Evolutionary conservation across 1,140 invertebrate species (phyloP), one percentile per base, ranked within the genome.

Genomic region (Ceratina australensis): DNA sequence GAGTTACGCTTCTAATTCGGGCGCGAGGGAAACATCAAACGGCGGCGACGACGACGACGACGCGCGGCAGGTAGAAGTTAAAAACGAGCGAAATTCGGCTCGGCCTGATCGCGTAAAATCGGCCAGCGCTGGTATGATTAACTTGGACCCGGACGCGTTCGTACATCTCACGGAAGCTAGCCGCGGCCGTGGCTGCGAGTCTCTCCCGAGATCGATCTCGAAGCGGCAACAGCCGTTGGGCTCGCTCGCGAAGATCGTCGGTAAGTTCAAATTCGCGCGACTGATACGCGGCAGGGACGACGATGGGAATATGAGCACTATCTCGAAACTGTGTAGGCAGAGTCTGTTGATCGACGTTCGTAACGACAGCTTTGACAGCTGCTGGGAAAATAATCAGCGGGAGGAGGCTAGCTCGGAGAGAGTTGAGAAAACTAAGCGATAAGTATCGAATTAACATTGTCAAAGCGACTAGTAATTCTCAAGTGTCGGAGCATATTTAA

Each of bases 41-140:
- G 13, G 22, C 3, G 2, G 3, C 12, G 13, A 3, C 0, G n/a
- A n/a, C n/a, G n/a, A n/a, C n/a, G n/a, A n/a, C n/a, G 8, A 49
- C 4, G 24, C 18, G 2, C 3, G 26, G 8, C n/a, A 54, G 12
- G 24, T 61, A 10, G 26, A 28, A 4, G 50, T 42, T 1, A 16
- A 49, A 8, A 33, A n/a, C 0, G 8, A 12, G 22, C 28, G 0
- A 66, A 69, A 10, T 24, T 54, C 12, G 42, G 28, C 68, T 10
- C 76, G 75, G n/a, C 24, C 78, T 4, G 82, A 91, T 13, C 87
- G 95, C 3, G 93, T 94, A 1, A 95, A 96, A 84, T 95, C 95
- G 28, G 94, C 95, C 2, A 96, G 95, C 80, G 95, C 94, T 0
- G 95, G 95, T 15, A 95, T 95, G 94, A 95, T 96, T 61, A 95